Percentiles rank a stretch among this genome's conserved stretches.
Conservation (phyloP, 2,113 vertebrate genomes). For the Anhinga rufa region DNA sequence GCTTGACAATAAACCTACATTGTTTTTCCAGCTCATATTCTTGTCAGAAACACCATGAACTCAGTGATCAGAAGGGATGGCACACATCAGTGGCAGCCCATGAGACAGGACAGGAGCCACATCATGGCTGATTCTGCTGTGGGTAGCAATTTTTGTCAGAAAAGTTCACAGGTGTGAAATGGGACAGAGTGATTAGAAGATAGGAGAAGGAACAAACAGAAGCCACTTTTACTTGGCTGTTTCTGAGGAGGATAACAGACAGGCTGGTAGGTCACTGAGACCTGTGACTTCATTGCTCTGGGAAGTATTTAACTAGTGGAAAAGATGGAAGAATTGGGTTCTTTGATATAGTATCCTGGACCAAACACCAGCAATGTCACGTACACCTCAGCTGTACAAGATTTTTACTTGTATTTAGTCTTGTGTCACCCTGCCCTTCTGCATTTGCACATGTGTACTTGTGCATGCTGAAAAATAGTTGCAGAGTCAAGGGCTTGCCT, state of each 20-base stretch:
- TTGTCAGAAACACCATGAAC: background rate
- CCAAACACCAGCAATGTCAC: background rate
- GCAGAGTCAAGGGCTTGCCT: background rate
- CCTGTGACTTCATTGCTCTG: background rate
- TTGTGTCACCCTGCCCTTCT: background rate
- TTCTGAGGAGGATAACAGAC: background rate
- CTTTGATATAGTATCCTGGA: too few species aligned
- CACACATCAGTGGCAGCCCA: rapidly evolving
- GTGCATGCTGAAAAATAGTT: background rate
- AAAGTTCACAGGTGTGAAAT: background rate
- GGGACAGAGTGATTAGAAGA: background rate
- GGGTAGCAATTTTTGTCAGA: background rate
- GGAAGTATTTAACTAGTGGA: background rate
- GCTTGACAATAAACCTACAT: background rate
- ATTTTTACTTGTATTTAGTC: background rate
- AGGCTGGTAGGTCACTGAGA: background rate
- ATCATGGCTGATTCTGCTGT: background rate
- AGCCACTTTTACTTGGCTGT: background rate
- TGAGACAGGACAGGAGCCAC: background rate
- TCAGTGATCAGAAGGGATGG: background rate
- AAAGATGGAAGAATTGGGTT: background rate
- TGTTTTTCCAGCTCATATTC: background rate
- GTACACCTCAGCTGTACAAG: too few species aligned
- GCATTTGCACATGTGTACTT: background rate
- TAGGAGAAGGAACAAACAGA: background rate